Conservation (phyloP, 2,888 invertebrate species). For the Lacanobia oleracea region DNA sequence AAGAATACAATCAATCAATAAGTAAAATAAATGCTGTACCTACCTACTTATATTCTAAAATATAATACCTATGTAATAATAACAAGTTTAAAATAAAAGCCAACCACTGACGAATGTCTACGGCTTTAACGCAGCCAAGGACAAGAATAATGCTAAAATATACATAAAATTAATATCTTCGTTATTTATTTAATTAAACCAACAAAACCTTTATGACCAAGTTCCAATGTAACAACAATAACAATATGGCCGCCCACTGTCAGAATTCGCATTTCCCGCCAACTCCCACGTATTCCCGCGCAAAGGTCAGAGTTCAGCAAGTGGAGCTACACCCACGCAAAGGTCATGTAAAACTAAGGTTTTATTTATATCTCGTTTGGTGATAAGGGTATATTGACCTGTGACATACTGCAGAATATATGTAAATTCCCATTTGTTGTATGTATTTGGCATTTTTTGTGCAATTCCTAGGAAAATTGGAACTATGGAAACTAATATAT, state of each 20-base stretch:
- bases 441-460: too few relatives aligned
- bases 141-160: not conserved
- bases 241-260: slow-evolving; percentile 27
- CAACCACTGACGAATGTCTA: too few relatives aligned
- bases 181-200: not conserved
- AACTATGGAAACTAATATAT: not conserved
- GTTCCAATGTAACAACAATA: slow-evolving; percentile 33
- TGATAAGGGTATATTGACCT: slow-evolving; percentile 50
- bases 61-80: too few relatives aligned
- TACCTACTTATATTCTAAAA: too few relatives aligned
- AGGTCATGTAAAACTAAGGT: slow-evolving; percentile 59
- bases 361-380: slow-evolving; percentile 59
- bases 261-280: slow-evolving; percentile 38
- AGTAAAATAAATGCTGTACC: too few relatives aligned
- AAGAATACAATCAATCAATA: too few relatives aligned
- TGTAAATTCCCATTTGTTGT: slow-evolving; percentile 10
- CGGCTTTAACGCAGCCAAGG: not conserved
- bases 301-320: slow-evolving; percentile 59
- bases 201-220: not conserved
- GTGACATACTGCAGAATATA: slow-evolving; percentile 25
- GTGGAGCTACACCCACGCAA: slow-evolving; percentile 52
- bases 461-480: not conserved
- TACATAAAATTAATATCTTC: not conserved
- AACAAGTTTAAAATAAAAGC: not conserved
- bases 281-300: slow-evolving; percentile 49